These are phyloP conservation scores for Andricus quercusramuli DNA, from an alignment of 2,888 invertebrate genomes.

Conservation along the genomic window DNA sequence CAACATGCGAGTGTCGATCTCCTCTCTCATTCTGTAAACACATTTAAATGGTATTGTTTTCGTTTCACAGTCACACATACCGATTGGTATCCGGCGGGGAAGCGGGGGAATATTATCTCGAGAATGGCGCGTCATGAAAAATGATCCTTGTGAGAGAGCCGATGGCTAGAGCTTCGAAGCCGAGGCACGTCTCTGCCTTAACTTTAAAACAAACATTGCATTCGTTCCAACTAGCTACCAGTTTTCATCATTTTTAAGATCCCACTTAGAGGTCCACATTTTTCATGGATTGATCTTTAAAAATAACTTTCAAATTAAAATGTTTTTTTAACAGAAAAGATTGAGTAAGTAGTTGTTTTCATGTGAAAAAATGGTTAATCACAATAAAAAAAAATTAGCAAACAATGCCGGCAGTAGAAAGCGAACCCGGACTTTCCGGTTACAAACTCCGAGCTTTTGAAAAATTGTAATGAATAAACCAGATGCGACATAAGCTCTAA, in stretches of 20 bases:
- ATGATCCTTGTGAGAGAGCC: slow-evolving; percentile 72
- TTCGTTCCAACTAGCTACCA: slow-evolving; percentile 50
- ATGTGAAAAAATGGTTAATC: no score
- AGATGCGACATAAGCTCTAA: no score
- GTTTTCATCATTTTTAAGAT: background rate
- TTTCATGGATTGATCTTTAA: no score
- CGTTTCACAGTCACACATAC: slow-evolving; percentile 49
- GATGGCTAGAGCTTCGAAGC: slow-evolving; percentile 57
- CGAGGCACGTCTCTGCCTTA: slow-evolving; percentile 58
- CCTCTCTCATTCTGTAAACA: slow-evolving; percentile 64
- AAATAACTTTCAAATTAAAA: no score
- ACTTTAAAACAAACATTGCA: slow-evolving; percentile 64
- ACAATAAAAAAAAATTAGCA: no score
- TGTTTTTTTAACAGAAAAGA: no score
- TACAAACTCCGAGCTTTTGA: no score
- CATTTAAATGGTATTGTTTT: slow-evolving; percentile 65
- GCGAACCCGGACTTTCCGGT: no score
- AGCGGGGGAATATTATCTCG: slow-evolving; percentile 63
- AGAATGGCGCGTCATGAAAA: slow-evolving; percentile 69
- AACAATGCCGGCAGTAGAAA: no score
- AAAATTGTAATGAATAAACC: no score
- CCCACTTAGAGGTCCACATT: background rate
- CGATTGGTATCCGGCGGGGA: slow-evolving; percentile 46
- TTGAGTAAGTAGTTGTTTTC: no score
- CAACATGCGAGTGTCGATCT: slow-evolving; percentile 67